Base-by-base conservation (phyloP, 1,140 invertebrate species). In the Philopotamus ludificatus region DNA sequence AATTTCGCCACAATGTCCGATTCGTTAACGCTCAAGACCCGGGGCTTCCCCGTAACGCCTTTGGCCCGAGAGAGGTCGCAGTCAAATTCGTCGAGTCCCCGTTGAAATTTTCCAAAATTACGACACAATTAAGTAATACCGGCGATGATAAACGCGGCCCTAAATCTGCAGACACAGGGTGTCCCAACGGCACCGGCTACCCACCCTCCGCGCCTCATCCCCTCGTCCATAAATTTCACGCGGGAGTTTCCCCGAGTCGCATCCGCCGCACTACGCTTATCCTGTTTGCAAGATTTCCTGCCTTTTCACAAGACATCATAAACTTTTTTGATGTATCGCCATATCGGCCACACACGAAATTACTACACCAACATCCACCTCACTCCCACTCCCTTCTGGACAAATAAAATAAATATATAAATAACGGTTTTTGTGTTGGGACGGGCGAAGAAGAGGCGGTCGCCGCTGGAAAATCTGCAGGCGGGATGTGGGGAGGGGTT, bases 311-410 rank as follows among this genome's bases (percentile, higher is more conserved):
- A 68, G 63, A 66, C 57, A 61, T 66, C 68, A 54, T 70, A 70
- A 70, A 70, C 54, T 70, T 70, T 70, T 70, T 66, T 70, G 68
- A 70, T 70, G 65, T 70, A 70, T 70, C 68, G 68, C 63, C 65
- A 57, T 70, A 70, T 70, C 65, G 68, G 68, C 61, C 65, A 70
- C 65, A 70, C 62, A 66, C 65, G 65, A 70, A 70, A 70, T 66
- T 66, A 70, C 61, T 41, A 47, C 50, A 12, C 22, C 16, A 12
- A n/a, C 47, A n/a, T 15, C n/a, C 54, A 28, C 42, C 23, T 12
- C n/a, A 41, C 39, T 26, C 45, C 49, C 55, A 22, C 22, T 45
- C 25, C 21, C 10, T 23, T 20, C 12, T 39, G 50, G 63, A 58
- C 41, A 60, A 63, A 65, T 63, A 69, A 68, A 65, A 63, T 63